Evolutionary conservation across 2,797 vertebrate species (phyloP).

Genomic region (Rhynchotus rufescens): DNA sequence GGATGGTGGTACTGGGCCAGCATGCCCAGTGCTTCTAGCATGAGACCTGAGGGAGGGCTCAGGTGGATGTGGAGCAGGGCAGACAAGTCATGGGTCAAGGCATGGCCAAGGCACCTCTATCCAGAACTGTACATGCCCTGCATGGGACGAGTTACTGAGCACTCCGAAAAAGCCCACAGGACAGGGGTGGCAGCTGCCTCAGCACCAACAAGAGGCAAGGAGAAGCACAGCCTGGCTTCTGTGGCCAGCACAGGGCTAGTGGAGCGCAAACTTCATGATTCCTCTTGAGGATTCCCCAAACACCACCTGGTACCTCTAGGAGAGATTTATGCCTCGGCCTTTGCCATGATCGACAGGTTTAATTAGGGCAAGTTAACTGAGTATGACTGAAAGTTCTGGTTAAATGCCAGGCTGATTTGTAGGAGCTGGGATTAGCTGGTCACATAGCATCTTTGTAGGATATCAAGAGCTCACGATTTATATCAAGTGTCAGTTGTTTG

Average conservation of each 20-base stretch:
- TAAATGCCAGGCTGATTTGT: conserved; percentile 19
- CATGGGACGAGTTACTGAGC: background rate
- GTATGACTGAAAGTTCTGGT: background rate
- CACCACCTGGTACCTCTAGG: background rate
- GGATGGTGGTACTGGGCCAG: background rate
- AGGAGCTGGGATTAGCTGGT: conserved; percentile 8
- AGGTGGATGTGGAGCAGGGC: background rate
- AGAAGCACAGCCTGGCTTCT: background rate
- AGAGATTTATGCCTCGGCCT: background rate
- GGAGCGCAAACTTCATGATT: background rate
- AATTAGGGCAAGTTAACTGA: background rate
- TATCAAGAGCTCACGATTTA: background rate
- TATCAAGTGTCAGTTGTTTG: background rate
- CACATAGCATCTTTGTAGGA: background rate
- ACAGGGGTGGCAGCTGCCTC: background rate
- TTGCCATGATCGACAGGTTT: background rate
- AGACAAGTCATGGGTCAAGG: background rate
- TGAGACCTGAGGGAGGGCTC: background rate
- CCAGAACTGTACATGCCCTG: background rate
- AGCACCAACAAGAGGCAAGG: background rate
- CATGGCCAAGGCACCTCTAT: background rate
- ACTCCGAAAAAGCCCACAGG: background rate
- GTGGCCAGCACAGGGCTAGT: accelerated
- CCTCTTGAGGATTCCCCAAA: background rate
- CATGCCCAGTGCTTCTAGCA: background rate